A percentile compares a stretch with the other conserved stretches of the same genome.
These are phyloP conservation scores for Poeciliopsis retropinna DNA, from an alignment of 2,113 vertebrate genomes.

Conservation along the genomic window DNA sequence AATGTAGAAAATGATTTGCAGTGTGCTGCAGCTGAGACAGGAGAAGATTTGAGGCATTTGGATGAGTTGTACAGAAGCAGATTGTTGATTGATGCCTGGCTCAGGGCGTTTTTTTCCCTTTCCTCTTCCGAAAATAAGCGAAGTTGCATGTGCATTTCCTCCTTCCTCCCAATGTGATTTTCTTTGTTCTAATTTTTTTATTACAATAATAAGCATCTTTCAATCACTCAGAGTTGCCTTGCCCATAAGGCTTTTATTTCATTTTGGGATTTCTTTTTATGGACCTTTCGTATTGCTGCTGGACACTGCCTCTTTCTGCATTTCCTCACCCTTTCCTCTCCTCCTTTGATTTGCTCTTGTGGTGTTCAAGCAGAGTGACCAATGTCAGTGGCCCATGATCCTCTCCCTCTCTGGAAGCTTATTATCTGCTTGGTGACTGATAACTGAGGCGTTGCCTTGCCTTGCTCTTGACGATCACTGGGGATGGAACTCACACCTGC, in stretches of 20 bases:
- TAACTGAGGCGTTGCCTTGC: constrained; percentile 63
- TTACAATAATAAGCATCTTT: neutral
- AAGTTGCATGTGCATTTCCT: neutral
- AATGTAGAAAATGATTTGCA: constrained; percentile 4
- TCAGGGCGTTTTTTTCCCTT: constrained; percentile 14
- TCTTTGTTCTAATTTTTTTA: neutral
- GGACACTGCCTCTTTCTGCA: constrained; percentile 28
- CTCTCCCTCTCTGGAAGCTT: constrained; percentile 73
- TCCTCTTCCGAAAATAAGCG: constrained; percentile 19
- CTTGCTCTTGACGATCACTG: constrained; percentile 66
- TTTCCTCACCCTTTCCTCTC: constrained; percentile 24
- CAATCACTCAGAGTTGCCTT: neutral
- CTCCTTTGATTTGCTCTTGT: constrained; percentile 66
- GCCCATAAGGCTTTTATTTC: neutral
- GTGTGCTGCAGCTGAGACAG: constrained; percentile 18
- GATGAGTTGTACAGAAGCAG: constrained; percentile 6
- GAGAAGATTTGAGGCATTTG: constrained; percentile 8
- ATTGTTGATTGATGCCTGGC: constrained; percentile 36
- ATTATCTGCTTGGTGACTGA: constrained; percentile 78
- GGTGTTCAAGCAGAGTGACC: constrained; percentile 62
- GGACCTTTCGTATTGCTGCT: neutral
- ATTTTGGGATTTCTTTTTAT: neutral
- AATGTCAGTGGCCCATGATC: constrained; percentile 70
- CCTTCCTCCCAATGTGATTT: constrained; percentile 4
- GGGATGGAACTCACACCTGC: constrained; percentile 69